These are phyloP conservation scores for Podarcis siculus DNA, from an alignment of 2,797 vertebrate genomes.

Conservation along the genomic window DNA sequence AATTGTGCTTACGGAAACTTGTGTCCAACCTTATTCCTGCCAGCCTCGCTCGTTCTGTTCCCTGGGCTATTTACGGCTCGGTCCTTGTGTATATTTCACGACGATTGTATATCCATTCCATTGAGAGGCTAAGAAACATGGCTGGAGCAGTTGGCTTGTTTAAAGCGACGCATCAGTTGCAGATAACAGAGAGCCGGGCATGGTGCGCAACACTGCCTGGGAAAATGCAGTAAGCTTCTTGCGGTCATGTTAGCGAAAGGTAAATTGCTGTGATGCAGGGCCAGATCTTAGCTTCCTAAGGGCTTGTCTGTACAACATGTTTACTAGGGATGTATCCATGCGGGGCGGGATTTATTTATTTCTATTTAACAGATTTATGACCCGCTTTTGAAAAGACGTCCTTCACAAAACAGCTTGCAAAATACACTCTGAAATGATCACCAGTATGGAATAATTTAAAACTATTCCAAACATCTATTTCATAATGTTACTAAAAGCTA, in stretches of 20 bases:
- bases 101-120: neutral
- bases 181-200: neutral
- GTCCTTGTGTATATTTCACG: neutral
- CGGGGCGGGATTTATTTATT: too few species aligned
- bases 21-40: neutral
- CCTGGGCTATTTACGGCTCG: neutral
- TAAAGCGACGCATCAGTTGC: neutral
- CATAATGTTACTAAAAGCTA: too few species aligned
- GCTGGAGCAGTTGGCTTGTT: neutral
- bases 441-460: too few species aligned
- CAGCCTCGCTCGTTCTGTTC: neutral
- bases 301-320: neutral
- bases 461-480: too few species aligned
- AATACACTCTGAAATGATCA: too few species aligned
- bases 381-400: too few species aligned
- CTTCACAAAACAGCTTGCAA: too few species aligned
- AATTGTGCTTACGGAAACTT: slow-evolving; percentile 66
- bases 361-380: too few species aligned
- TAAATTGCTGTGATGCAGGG: neutral
- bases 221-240: neutral
- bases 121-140: slow-evolving; percentile 10
- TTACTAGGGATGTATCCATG: neutral
- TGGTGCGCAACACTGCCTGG: neutral
- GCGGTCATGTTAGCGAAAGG: neutral
- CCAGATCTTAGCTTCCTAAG: neutral